Percentiles rank a stretch among this genome's conserved stretches.
Conservation (phyloP, 2,113 vertebrate genomes). For the Halcyon malimbica region DNA sequence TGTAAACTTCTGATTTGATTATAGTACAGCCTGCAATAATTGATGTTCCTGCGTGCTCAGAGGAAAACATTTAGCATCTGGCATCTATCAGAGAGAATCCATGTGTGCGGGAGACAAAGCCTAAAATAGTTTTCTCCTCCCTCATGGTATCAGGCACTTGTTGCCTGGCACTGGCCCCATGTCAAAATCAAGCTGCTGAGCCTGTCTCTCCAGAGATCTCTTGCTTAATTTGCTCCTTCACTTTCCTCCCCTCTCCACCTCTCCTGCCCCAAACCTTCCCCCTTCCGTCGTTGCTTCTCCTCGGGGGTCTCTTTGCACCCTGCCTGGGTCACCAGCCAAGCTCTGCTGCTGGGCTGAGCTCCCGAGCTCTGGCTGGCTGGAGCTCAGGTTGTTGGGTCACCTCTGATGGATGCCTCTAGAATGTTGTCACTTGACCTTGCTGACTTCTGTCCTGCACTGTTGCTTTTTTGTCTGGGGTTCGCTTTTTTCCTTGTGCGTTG, state of each 20-base stretch:
- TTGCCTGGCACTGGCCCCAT: neutral
- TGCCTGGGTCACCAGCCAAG: neutral
- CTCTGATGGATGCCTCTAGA: neutral
- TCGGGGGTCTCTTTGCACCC: neutral
- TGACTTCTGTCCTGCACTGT: neutral
- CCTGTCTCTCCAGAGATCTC: neutral
- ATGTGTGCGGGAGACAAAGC: neutral
- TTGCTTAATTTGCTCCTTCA: rapidly evolving
- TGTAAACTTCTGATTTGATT: neutral
- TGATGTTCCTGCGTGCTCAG: neutral
- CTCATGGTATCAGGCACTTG: neutral
- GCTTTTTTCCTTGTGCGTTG: neutral
- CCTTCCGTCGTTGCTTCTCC: neutral
- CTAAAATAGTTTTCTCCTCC: constrained; percentile 41
- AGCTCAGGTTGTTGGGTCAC: neutral
- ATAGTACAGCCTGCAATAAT: neutral
- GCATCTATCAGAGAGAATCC: constrained; percentile 11
- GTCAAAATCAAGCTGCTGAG: neutral
- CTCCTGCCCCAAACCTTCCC: neutral
- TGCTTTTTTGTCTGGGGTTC: neutral
- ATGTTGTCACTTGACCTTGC: neutral
- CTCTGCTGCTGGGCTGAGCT: neutral
- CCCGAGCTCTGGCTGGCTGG: neutral
- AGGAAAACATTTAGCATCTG: neutral
- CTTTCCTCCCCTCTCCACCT: neutral